Percentiles rank a stretch among this genome's conserved stretches.
Evolutionary conservation across 2,888 invertebrate genomes (phyloP).

Genomic region (Labia minor): DNA sequence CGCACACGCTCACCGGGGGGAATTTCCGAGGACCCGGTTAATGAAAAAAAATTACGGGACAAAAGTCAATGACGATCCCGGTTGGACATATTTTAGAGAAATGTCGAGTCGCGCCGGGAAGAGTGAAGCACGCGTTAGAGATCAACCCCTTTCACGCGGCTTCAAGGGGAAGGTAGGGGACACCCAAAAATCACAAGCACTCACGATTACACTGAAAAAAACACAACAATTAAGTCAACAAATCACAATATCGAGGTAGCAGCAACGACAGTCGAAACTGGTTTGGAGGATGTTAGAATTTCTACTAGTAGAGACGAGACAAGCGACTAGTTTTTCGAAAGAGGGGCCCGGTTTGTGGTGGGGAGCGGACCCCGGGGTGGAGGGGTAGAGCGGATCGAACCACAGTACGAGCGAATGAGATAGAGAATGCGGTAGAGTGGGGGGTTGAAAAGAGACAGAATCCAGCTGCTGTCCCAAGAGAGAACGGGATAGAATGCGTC

Average conservation of each 20-base stretch:
- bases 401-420: neutral
- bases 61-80: neutral
- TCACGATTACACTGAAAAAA: neutral
- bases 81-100: neutral
- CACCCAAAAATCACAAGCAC: neutral
- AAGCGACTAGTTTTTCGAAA: constrained; percentile 8
- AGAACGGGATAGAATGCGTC: neutral
- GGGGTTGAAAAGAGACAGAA: neutral
- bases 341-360: neutral
- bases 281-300: constrained; percentile 4
- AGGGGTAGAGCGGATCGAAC: neutral
- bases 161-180: neutral
- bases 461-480: neutral
- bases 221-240: constrained; percentile 13
- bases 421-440: neutral
- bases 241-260: neutral
- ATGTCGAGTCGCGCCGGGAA: neutral
- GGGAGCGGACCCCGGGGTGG: neutral
- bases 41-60: neutral
- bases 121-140: neutral
- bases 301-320: constrained; percentile 13
- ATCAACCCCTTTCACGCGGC: neutral
- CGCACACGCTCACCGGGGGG: neutral
- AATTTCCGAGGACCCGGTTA: neutral
- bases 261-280: constrained; percentile 3